Evolutionary conservation across 2,888 invertebrate genomes (phyloP).

Genomic region (Cryptocephalus moraei): DNA sequence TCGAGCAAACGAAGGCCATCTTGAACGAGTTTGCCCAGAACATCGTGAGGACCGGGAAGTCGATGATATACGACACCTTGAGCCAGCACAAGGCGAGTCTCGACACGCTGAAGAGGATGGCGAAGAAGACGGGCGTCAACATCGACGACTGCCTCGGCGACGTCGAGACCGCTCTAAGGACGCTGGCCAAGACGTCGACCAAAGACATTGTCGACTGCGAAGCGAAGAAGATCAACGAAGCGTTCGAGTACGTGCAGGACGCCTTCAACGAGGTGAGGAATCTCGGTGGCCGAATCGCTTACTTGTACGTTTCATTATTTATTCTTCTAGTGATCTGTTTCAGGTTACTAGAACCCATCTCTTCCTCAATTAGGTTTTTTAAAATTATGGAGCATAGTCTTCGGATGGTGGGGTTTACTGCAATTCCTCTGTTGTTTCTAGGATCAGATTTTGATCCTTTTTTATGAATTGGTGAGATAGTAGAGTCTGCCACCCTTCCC

Average conservation of each 20-base stretch:
- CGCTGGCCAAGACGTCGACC: conserved; percentile 3
- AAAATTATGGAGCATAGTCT: background rate
- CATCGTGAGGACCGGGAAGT: background rate
- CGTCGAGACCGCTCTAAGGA: conserved; percentile 4
- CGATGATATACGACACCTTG: conserved; percentile 1
- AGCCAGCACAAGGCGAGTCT: conserved; percentile 2
- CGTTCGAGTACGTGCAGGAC: conserved; percentile 4
- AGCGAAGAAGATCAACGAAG: conserved; percentile 3
- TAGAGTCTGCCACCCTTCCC: too few species aligned
- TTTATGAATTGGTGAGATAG: background rate
- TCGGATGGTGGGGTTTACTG: background rate
- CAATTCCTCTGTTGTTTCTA: background rate
- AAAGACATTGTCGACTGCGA: conserved; percentile 6
- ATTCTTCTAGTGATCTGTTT: background rate
- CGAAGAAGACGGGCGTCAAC: conserved; percentile 7
- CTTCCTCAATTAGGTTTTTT: background rate
- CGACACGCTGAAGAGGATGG: conserved; percentile 6
- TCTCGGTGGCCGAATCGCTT: too few species aligned
- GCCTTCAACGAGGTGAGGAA: conserved; percentile 6
- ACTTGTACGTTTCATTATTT: too few species aligned
- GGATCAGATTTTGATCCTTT: background rate
- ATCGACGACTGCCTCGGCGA: conserved; percentile 8
- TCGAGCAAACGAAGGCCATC: conserved; percentile 3
- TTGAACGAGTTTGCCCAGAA: conserved; percentile 2
- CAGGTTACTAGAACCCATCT: background rate